Evolutionary conservation across 2,888 invertebrate species (phyloP).

Genomic region (Acleris laterana): DNA sequence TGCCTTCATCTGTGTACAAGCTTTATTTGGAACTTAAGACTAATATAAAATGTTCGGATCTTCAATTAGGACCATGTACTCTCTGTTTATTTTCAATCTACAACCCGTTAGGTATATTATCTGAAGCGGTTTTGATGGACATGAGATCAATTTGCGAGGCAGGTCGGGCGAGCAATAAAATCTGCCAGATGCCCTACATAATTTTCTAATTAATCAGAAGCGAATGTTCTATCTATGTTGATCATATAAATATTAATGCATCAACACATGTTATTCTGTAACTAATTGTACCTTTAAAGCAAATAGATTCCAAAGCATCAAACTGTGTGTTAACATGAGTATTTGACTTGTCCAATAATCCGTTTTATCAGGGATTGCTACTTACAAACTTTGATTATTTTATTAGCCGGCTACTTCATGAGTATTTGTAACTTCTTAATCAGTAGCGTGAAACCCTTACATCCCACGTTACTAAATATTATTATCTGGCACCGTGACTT

Average conservation of each 20-base stretch:
- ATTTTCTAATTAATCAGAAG: constrained; percentile 57
- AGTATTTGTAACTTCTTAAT: constrained; percentile 37
- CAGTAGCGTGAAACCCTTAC: constrained; percentile 29
- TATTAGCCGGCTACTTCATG: constrained; percentile 19
- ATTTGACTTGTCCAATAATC: constrained; percentile 21
- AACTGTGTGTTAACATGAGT: constrained; percentile 5
- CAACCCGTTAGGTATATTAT: constrained; percentile 12
- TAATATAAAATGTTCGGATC: background rate
- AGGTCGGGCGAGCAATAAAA: constrained; percentile 47
- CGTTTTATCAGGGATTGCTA: constrained; percentile 22
- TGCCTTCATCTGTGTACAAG: constrained; percentile 8
- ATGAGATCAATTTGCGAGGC: constrained; percentile 50
- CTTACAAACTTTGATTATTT: constrained; percentile 19
- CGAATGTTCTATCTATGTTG: constrained; percentile 44
- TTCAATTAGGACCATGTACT: background rate
- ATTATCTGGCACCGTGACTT: constrained; percentile 39
- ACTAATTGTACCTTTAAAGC: background rate
- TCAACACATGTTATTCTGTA: constrained; percentile 1
- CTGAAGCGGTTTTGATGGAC: constrained; percentile 34
- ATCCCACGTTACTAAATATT: constrained; percentile 27
- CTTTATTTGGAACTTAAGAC: constrained; percentile 6
- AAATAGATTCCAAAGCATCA: background rate
- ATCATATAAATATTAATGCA: constrained; percentile 16
- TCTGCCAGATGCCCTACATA: constrained; percentile 55
- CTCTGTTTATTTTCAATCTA: constrained; percentile 23